Base-by-base conservation (phyloP, 2,797 vertebrate genomes). In the Huso huso region DNA sequence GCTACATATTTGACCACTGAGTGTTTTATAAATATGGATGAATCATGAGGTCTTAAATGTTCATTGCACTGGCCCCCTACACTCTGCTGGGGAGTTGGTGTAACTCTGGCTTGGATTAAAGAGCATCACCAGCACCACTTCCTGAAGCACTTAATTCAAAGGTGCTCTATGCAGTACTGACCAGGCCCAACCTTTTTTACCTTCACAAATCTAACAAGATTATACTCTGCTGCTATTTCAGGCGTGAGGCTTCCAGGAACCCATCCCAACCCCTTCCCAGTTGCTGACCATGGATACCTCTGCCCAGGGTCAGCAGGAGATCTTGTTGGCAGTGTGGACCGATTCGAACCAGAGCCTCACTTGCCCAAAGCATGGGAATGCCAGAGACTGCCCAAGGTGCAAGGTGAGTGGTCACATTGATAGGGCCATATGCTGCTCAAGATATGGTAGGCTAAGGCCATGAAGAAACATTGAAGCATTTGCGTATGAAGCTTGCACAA, bases 291-390 rank as follows among this genome's bases (percentile, higher is more conserved):
- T 68, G 73, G 82, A 67, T 90, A 88, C 74, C 79, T 89, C 1
- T 88, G 83, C 10, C 77, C 89, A 0, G 75, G 86, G 68, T 90
- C 91, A 50, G 87, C 86, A 0, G 77, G 85, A 67, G 84, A 84
- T 74, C 83, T 89, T 70, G 68, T 71, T 0, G 82, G 89, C 73
- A 81, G 79, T 75, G 75, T 76, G 55, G 88, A 93, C 65, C 69
- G 71, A n/a, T 76, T 75, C 10, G 81, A 80, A 68, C 75, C 73
- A 71, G 81, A 88, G 0, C 71, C 57, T 0, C 76, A 84, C 69
- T 77, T 74, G 10, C 61, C 75, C 62, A 81, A 87, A 73, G 55
- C 74, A 51, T 77, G 77, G 75, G 68, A 73, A 67, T 65, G 73
- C 50, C 70, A 70, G 82, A 84, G 0, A 75, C 82, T 66, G 75